Conservation (phyloP, 2,113 vertebrate species). For the Gorsachius goisagi region DNA sequence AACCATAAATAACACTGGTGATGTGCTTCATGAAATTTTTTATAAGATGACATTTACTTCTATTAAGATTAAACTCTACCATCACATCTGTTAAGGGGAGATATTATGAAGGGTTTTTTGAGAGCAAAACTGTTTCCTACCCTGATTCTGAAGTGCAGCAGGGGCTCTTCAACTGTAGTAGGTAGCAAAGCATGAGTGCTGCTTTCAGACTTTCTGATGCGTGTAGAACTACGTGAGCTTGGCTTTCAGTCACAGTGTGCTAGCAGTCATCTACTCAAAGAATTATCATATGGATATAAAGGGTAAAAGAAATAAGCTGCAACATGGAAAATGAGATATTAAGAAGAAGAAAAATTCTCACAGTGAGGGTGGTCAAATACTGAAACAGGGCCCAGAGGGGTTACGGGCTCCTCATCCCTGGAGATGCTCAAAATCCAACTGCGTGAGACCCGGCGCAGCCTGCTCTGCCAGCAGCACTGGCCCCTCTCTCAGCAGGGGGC, state of each 20-base stretch:
- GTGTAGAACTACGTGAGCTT: not conserved
- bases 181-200: not conserved
- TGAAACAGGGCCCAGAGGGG: not conserved
- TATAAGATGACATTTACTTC: not conserved
- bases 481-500: not conserved
- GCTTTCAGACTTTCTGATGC: not conserved
- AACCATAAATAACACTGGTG: not conserved
- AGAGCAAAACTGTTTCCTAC: not conserved
- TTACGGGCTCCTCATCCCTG: accelerated
- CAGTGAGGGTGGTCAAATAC: conserved; percentile 21
- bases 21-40: not conserved
- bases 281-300: accelerated
- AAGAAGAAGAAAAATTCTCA: not conserved
- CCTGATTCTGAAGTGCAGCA: not conserved
- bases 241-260: accelerated
- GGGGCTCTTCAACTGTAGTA: not conserved
- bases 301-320: not conserved
- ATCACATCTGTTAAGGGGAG: not conserved
- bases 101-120: not conserved
- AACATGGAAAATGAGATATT: accelerated
- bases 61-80: not conserved
- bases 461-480: not conserved
- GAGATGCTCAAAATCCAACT: accelerated
- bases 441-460: not conserved
- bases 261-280: not conserved